phyloP scores from a whole-genome alignment of 1,140 invertebrate genomes.

The Aethina tumida region DNA sequence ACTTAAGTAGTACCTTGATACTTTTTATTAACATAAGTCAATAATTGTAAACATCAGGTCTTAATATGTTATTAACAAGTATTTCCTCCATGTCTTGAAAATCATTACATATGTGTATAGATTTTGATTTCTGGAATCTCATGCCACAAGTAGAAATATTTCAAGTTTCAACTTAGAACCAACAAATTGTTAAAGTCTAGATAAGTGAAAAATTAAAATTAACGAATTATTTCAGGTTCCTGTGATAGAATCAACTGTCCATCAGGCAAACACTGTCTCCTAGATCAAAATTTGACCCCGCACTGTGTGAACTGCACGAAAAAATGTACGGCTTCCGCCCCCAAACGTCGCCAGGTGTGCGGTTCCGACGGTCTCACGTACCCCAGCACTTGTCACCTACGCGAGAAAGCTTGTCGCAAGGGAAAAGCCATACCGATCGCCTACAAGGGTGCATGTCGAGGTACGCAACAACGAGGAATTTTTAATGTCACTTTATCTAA shows the following conservation, averaged over 20 bases:
- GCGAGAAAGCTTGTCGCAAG: conserved; percentile 68
- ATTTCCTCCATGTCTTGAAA: too few relatives aligned
- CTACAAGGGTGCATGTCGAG: conserved; percentile 69
- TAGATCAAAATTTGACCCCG: conserved; percentile 75
- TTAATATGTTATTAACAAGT: too few relatives aligned
- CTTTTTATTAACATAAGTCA: too few relatives aligned
- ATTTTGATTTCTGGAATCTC: too few relatives aligned
- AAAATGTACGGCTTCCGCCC: conserved; percentile 46
- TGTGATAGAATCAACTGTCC: conserved; percentile 71
- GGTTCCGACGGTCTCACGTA: conserved; percentile 82
- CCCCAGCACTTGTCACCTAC: conserved; percentile 73
- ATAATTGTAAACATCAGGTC: too few relatives aligned
- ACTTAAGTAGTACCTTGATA: too few relatives aligned
- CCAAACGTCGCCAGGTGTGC: conserved; percentile 57
- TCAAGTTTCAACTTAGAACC: too few relatives aligned
- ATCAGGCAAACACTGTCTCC: conserved; percentile 68
- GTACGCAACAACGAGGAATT: conserved; percentile 12
- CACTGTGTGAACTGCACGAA: conserved; percentile 72
- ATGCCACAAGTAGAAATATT: too few relatives aligned
- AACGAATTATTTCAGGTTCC: too few relatives aligned
- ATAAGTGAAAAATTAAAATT: too few relatives aligned
- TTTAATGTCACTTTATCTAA: not conserved
- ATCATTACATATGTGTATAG: too few relatives aligned
- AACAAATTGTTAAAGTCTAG: too few relatives aligned
- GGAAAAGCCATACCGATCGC: conserved; percentile 75